Percentiles rank a stretch among this genome's conserved stretches.
Conservation (phyloP, 2,797 vertebrate genomes). For the Pantherophis alleghaniensis region DNA sequence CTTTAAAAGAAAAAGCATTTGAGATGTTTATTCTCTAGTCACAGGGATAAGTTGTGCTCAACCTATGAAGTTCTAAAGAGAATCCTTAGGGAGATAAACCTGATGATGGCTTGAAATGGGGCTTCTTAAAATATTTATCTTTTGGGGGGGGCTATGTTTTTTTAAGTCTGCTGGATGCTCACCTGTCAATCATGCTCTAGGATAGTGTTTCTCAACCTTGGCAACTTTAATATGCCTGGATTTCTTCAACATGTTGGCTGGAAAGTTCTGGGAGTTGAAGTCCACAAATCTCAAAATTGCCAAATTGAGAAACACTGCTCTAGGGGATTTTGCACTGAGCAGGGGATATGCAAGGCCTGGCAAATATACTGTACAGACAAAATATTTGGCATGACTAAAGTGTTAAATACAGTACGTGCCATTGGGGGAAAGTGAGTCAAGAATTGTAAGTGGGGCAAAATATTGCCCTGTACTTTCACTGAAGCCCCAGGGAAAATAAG, state of each 20-base stretch:
- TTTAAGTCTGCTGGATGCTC: neutral
- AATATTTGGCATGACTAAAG: conserved; percentile 2
- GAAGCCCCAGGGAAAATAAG: neutral
- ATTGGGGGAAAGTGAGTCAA: neutral
- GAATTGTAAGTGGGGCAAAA: neutral
- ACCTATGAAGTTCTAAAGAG: conserved; percentile 20
- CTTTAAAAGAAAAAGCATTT: conserved; percentile 15
- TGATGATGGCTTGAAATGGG: neutral
- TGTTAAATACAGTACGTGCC: neutral
- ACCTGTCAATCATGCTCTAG: neutral
- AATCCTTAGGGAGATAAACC: conserved; percentile 29
- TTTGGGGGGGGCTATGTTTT: neutral
- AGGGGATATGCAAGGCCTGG: neutral
- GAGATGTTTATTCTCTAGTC: neutral
- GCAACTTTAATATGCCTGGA: neutral
- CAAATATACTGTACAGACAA: neutral
- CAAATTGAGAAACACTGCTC: neutral
- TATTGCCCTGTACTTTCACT: neutral
- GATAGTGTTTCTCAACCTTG: neutral
- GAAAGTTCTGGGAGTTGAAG: neutral
- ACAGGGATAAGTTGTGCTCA: neutral
- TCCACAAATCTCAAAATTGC: neutral
- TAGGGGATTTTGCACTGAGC: neutral
- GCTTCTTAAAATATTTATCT: neutral
- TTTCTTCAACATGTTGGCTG: neutral